Percentiles rank a stretch among this genome's conserved stretches.
Evolutionary conservation across 2,113 vertebrate species (phyloP).

Genomic region (Malaclemys terrapin): DNA sequence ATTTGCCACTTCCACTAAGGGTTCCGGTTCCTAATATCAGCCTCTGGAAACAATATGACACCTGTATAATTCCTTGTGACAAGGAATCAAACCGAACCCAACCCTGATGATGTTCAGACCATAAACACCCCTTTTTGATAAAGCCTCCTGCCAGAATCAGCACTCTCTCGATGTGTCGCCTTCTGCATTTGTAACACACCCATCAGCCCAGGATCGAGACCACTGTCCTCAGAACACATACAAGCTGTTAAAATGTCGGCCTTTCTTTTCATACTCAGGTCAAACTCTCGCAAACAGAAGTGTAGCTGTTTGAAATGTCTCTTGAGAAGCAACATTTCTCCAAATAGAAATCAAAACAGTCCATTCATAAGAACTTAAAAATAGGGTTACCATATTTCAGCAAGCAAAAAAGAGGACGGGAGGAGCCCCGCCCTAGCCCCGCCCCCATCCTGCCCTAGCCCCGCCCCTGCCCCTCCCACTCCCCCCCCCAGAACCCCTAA

Average conservation of each 20-base stretch:
- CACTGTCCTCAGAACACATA: not conserved
- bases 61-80: not conserved
- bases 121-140: rapidly evolving
- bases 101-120: not conserved
- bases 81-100: not conserved
- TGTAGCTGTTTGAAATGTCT: not conserved
- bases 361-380: not conserved
- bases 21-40: not conserved
- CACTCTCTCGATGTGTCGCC: not conserved
- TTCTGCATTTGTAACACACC: not conserved
- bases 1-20: not conserved
- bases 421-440: too few relatives aligned
- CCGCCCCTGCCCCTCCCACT: too few relatives aligned
- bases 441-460: too few relatives aligned
- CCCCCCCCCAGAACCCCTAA: too few relatives aligned
- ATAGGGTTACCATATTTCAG: too few relatives aligned
- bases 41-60: not conserved
- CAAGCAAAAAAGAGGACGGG: too few relatives aligned
- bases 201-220: not conserved
- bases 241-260: not conserved
- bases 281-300: not conserved
- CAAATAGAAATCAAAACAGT: not conserved
- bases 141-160: not conserved
- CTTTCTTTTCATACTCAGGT: not conserved
- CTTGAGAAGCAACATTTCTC: not conserved